Conservation (phyloP, 2,113 vertebrate species). For the Cisticola juncidis region DNA sequence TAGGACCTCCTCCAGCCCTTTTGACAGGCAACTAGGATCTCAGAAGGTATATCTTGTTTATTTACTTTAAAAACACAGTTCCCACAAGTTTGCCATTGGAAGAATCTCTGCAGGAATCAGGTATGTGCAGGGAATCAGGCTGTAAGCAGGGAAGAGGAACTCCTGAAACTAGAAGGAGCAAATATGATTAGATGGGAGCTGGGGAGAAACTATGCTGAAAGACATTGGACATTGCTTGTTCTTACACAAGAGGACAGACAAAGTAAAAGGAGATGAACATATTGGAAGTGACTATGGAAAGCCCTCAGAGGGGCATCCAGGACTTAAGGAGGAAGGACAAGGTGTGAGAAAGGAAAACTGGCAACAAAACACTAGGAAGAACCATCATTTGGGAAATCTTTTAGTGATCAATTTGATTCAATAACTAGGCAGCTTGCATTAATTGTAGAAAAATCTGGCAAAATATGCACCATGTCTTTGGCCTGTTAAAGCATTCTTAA, state of each 20-base stretch:
- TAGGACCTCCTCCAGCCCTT: neutral
- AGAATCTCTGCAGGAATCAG: neutral
- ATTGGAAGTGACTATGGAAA: neutral
- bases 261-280: neutral
- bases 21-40: neutral
- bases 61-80: neutral
- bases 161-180: neutral
- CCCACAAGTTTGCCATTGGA: neutral
- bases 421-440: neutral
- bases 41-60: neutral
- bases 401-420: neutral
- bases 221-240: neutral
- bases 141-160: neutral
- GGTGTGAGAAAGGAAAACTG: neutral
- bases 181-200: neutral
- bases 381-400: neutral
- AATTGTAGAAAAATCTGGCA: neutral
- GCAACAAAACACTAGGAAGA: neutral
- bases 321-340: neutral
- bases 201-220: neutral
- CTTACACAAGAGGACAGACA: neutral
- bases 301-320: neutral
- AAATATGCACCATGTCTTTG: neutral
- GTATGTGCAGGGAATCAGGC: neutral
- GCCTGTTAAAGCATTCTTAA: neutral